Evolutionary conservation across 2,797 vertebrate species (phyloP), one percentile per base, ranked within the genome.

Genomic region (Cossypha caffra): DNA sequence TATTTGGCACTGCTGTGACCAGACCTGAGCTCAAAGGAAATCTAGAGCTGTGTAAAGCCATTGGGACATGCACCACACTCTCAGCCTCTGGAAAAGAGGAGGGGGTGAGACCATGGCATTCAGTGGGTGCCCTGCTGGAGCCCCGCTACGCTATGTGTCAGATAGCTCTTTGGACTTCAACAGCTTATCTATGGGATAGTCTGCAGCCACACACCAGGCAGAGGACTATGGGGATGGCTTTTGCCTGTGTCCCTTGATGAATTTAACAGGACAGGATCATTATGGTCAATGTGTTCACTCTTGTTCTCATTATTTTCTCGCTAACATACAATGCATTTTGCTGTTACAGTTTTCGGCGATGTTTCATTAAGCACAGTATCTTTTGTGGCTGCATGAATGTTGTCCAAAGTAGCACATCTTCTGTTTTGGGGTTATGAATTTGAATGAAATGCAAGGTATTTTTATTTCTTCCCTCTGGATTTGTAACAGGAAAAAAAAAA

Each of bases 381-480:
- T 90, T 75, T 57, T 83, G 72, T 77, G 83, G 55, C 37, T 72
- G 55, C 35, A 24, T 68, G 33, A 24, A 38, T 37, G 37, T 31
- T 93, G 78, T 90, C 35, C 50, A 55, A 93, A 79, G 62, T 57
- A 35, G 31, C 11, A 4, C 29, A 62, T 62, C 50, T 52, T 96
- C 62, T 89, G 17, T 87, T 95, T 86, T 81, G 16, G 67, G 55
- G 37, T 75, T 43, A 33, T 61, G 50, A 43, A 55, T 93, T 80
- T 93, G 54, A 45, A 29, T 74, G 84, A 64, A 19, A 17, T 47
- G 33, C 68, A 87, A 71, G 16, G 11, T 78, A 67, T 4, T 90
- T 24, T 80, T 76, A 73, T 92, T 86, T 88, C 80, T 95, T 83
- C 80, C 72, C 71, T 72, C 54, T 95, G 40, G 28, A 72, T 96